phyloP scores from a whole-genome alignment of 1,140 invertebrate genomes.

The Temnothorax curvispinosus region DNA sequence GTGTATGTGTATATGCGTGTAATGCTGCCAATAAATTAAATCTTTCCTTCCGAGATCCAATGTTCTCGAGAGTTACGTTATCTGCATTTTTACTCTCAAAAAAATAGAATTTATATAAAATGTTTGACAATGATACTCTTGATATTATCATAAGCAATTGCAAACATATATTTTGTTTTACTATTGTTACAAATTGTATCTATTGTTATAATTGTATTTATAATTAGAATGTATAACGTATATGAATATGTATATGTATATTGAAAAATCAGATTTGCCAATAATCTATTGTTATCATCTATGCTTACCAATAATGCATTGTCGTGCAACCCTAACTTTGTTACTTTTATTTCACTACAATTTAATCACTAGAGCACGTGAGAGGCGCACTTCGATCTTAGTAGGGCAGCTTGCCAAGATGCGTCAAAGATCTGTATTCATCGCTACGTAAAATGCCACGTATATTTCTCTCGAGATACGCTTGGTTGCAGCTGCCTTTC shows the following conservation, averaged over 20 bases:
- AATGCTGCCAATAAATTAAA: background rate
- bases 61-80: background rate
- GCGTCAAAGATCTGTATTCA: background rate
- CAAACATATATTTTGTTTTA: background rate
- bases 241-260: background rate
- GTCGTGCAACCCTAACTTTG: background rate
- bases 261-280: background rate
- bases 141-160: background rate
- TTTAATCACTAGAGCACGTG: background rate
- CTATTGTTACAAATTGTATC: background rate
- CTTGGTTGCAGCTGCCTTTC: slow-evolving; percentile 45
- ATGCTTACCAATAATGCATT: background rate
- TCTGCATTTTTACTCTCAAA: background rate
- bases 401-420: slow-evolving; percentile 11
- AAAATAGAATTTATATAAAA: background rate
- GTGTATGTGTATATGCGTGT: background rate
- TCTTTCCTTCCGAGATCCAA: background rate
- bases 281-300: background rate
- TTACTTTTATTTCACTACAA: background rate
- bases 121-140: background rate
- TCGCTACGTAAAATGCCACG: background rate
- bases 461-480: slow-evolving; percentile 39
- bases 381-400: slow-evolving; percentile 16
- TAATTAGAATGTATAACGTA: background rate
- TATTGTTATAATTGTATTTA: background rate